Percentiles rank a stretch among this genome's conserved stretches.
Evolutionary conservation across 1,140 invertebrate genomes (phyloP).

Genomic region (Cyclina sinensis): DNA sequence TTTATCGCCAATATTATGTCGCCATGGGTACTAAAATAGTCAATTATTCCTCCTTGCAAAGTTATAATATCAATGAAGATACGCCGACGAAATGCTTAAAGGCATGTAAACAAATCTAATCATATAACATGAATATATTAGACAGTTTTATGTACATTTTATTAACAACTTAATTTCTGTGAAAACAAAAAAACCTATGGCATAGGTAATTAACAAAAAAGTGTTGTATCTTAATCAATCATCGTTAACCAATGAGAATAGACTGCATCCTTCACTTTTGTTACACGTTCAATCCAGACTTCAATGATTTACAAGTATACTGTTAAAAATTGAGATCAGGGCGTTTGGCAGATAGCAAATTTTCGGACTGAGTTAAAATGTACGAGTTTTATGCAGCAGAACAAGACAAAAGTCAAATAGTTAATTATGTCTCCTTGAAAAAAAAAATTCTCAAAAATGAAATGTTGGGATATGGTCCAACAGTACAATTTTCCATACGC

Average conservation of each 20-base stretch:
- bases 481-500: too few relatives aligned
- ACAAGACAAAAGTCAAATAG: too few relatives aligned
- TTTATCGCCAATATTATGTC: too few relatives aligned
- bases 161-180: not conserved
- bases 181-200: not conserved
- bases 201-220: not conserved
- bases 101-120: not conserved
- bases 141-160: slow-evolving; percentile 1
- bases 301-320: too few relatives aligned
- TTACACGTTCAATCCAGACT: too few relatives aligned
- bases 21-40: not conserved
- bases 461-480: too few relatives aligned
- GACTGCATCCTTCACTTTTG: not conserved
- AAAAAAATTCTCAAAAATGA: too few relatives aligned
- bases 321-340: too few relatives aligned
- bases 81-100: not conserved
- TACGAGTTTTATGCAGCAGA: too few relatives aligned
- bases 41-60: not conserved
- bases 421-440: too few relatives aligned
- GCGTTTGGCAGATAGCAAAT: too few relatives aligned
- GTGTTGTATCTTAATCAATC: slow-evolving; percentile 11
- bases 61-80: not conserved
- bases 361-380: too few relatives aligned
- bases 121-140: not conserved
- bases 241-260: not conserved